Evolutionary conservation across 2,888 invertebrate species (phyloP).

Genomic region (Callinectes sapidus): DNA sequence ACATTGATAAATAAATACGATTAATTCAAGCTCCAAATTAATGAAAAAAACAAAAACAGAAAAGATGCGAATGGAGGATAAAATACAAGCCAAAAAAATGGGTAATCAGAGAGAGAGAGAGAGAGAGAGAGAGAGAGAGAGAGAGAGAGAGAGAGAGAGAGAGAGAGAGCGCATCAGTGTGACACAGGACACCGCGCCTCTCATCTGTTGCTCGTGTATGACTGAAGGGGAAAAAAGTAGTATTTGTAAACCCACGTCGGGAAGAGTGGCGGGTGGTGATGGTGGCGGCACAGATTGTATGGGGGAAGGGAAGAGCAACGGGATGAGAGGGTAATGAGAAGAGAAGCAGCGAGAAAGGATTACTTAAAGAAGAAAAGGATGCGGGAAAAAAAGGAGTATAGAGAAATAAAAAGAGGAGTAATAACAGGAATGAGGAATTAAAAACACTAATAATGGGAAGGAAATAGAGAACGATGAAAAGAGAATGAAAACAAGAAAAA

Average conservation of each 20-base stretch:
- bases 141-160: conserved; percentile 23
- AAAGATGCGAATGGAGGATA: neutral
- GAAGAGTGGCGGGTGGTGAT: conserved; percentile 5
- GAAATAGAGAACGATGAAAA: neutral
- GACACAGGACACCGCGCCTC: conserved; percentile 40
- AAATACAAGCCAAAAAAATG: neutral
- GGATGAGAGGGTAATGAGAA: neutral
- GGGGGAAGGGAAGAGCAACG: neutral
- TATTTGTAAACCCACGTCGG: conserved; percentile 30
- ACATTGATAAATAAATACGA: no score
- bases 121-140: neutral
- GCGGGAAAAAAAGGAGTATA: no score
- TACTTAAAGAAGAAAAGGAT: neutral
- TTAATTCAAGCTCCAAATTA: no score
- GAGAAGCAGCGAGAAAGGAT: neutral
- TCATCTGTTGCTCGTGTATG: conserved; percentile 47
- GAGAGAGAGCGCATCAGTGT: conserved; percentile 2
- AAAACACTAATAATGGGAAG: neutral
- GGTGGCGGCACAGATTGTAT: conserved; percentile 19
- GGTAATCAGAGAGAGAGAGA: neutral
- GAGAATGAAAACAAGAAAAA: neutral
- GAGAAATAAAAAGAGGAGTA: neutral
- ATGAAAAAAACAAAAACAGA: no score
- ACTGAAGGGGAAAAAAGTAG: neutral
- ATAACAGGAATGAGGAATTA: neutral